Evolutionary conservation across 2,888 invertebrate species (phyloP).

Genomic region (Thera britannica): DNA sequence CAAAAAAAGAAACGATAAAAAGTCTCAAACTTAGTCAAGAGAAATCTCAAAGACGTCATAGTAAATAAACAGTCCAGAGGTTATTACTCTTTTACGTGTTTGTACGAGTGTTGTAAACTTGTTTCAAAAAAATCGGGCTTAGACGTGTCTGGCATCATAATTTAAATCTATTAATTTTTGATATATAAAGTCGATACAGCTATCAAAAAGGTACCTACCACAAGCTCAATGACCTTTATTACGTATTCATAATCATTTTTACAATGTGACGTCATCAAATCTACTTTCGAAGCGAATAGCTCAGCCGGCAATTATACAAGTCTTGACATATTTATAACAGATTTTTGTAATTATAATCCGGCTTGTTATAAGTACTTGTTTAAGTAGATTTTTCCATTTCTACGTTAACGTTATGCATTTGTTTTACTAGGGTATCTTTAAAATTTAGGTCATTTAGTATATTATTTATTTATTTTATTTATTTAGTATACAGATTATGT

Average conservation of each 20-base stretch:
- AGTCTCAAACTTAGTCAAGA: constrained; percentile 23
- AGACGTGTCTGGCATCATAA: constrained; percentile 5
- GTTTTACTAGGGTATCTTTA: too few species aligned
- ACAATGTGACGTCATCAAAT: constrained; percentile 52
- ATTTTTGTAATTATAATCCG: neutral
- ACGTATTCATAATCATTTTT: constrained; percentile 53
- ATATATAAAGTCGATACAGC: neutral
- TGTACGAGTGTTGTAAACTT: constrained; percentile 9
- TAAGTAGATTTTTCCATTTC: too few species aligned
- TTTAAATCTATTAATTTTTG: constrained; percentile 2
- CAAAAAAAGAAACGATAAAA: neutral
- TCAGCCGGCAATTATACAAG: constrained; percentile 31
- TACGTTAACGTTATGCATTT: too few species aligned
- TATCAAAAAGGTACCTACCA: constrained; percentile 5
- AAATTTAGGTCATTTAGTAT: too few species aligned
- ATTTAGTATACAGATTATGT: neutral
- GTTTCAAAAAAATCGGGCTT: constrained; percentile 20
- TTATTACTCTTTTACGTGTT: constrained; percentile 29
- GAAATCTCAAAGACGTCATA: constrained; percentile 27
- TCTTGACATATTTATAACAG: constrained; percentile 26
- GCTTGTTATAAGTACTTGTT: too few species aligned
- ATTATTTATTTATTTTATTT: too few species aligned
- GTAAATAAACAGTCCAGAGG: constrained; percentile 32
- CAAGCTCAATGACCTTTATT: constrained; percentile 49
- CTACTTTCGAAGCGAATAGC: constrained; percentile 54